Evolutionary conservation across 2,888 invertebrate species (phyloP).

Genomic region (Oscheius sp.): DNA sequence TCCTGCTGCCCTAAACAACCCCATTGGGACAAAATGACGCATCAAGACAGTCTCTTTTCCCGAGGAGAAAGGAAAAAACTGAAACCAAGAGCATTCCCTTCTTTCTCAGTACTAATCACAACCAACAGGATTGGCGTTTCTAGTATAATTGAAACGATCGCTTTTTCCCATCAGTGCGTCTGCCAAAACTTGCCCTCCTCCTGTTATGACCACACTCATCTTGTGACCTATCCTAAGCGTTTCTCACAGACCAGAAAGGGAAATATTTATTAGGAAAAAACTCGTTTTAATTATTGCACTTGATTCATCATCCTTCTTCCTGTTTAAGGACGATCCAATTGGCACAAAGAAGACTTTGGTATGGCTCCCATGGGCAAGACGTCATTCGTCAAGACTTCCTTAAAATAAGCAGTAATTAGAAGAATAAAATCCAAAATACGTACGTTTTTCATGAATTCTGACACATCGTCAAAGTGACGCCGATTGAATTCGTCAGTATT

Average conservation of each 20-base stretch:
- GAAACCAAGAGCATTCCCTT: neutral
- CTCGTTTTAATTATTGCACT: slow-evolving; percentile 14
- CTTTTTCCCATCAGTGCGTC: slow-evolving; percentile 12
- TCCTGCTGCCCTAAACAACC: slow-evolving; percentile 6
- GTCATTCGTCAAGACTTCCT: slow-evolving; percentile 40
- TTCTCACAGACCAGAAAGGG: neutral
- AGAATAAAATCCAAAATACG: neutral
- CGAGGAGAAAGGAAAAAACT: neutral
- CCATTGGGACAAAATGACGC: neutral
- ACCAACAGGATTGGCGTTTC: slow-evolving; percentile 4
- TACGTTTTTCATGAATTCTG: slow-evolving; percentile 61
- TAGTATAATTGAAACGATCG: slow-evolving; percentile 19
- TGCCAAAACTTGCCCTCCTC: neutral
- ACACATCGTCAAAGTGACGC: slow-evolving; percentile 61
- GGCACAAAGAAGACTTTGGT: slow-evolving; percentile 51
- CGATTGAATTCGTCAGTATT: slow-evolving; percentile 61
- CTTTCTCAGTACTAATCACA: no score
- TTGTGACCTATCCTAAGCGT: neutral
- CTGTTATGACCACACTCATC: neutral
- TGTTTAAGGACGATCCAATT: slow-evolving; percentile 41
- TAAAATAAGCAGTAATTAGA: neutral
- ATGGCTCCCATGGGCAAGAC: slow-evolving; percentile 51
- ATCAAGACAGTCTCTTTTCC: neutral
- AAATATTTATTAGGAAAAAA: slow-evolving; percentile 1
- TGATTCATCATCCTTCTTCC: neutral